Conservation (phyloP, 2,113 vertebrate genomes). For the Silurus glanis region DNA sequence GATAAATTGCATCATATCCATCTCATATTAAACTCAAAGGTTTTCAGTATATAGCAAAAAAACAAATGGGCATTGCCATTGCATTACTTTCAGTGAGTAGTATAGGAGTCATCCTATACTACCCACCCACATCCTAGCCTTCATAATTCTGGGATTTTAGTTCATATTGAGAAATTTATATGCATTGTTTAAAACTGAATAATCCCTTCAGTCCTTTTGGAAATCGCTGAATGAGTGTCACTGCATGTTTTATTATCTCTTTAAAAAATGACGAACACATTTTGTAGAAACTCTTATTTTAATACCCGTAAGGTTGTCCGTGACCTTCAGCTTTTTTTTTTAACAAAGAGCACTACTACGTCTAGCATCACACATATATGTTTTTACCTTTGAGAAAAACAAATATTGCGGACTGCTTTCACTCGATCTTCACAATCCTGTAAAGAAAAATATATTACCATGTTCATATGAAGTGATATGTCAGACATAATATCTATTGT, state of each 20-base stretch:
- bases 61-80: background rate
- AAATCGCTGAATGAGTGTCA: background rate
- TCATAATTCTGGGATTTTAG: background rate
- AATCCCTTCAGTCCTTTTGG: background rate
- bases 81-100: background rate
- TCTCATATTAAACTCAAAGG: background rate
- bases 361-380: constrained; percentile 48
- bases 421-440: constrained; percentile 54
- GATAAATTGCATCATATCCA: background rate
- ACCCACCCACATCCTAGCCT: too few relatives aligned
- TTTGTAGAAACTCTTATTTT: constrained; percentile 49
- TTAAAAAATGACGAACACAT: background rate
- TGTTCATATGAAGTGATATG: constrained; percentile 46
- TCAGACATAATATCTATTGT: background rate
- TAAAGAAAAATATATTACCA: background rate
- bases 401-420: constrained; percentile 59
- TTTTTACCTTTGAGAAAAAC: constrained; percentile 61
- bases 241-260: background rate
- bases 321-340: constrained; percentile 62
- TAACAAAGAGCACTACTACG: constrained; percentile 67
- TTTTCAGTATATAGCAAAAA: background rate
- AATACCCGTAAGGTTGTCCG: constrained; percentile 32
- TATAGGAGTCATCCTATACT: background rate
- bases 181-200: background rate
- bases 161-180: too few relatives aligned